These are phyloP conservation scores for Bugulina stolonifera DNA, from an alignment of 2,888 invertebrate genomes.

Conservation along the genomic window DNA sequence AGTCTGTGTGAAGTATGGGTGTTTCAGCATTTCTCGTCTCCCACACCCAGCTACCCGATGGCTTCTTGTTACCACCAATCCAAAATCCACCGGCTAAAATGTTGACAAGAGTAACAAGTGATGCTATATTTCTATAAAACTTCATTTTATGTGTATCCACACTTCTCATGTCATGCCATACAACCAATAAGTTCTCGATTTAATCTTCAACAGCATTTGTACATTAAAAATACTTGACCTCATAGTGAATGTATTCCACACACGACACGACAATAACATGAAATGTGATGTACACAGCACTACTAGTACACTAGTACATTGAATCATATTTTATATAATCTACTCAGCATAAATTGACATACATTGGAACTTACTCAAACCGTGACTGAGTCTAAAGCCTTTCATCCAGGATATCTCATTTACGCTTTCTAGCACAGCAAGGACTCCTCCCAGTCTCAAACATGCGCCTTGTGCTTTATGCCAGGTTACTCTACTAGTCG, in stretches of 20 bases:
- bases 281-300: no score
- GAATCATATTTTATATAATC: no score
- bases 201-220: no score
- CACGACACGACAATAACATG: no score
- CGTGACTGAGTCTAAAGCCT: background rate
- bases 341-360: no score
- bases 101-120: background rate
- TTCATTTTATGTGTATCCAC: no score
- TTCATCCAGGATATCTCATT: background rate
- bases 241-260: no score
- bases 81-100: conserved; percentile 9
- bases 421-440: background rate
- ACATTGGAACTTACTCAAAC: conserved; percentile 5
- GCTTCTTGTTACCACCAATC: background rate
- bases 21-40: background rate
- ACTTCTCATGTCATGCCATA: no score
- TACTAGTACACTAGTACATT: no score
- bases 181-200: no score
- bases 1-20: background rate
- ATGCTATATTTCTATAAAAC: no score
- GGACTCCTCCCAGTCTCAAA: background rate
- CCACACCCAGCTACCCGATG: background rate
- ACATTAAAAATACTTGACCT: no score
- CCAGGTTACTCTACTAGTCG: background rate
- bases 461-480: background rate